Conservation (phyloP, 2,888 invertebrate species). For the Noctua janthe region DNA sequence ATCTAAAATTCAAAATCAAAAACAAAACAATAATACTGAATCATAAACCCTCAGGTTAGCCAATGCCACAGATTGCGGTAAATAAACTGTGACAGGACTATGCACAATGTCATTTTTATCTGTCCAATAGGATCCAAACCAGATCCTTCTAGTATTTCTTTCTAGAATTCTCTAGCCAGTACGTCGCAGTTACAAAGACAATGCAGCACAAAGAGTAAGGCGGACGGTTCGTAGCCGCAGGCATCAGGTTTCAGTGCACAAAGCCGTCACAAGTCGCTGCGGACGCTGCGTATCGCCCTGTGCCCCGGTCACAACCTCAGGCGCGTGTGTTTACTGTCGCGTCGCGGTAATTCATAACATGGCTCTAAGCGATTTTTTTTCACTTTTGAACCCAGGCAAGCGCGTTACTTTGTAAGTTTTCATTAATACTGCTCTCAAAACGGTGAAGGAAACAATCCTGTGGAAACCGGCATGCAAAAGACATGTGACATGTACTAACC, state of each 20-base stretch:
- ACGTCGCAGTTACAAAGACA: slow-evolving; percentile 7
- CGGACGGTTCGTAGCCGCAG: slow-evolving; percentile 14
- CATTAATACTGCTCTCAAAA: neutral
- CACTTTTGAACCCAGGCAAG: neutral
- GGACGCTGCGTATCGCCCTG: neutral
- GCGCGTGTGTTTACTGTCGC: neutral
- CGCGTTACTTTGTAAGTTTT: neutral
- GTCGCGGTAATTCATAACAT: neutral
- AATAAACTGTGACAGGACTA: neutral
- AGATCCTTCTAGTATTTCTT: neutral
- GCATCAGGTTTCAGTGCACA: slow-evolving; percentile 53
- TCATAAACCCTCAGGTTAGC: neutral
- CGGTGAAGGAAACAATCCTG: neutral
- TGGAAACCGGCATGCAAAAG: neutral
- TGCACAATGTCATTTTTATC: neutral
- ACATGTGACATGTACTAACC: neutral
- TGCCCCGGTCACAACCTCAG: neutral
- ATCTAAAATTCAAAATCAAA: neutral
- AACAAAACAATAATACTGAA: neutral
- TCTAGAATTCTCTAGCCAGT: neutral
- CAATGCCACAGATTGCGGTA: neutral
- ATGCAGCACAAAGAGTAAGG: slow-evolving; percentile 3
- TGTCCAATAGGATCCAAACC: neutral
- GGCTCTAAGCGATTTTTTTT: neutral
- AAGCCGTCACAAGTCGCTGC: slow-evolving; percentile 46